Base-by-base conservation (phyloP, 2,888 invertebrate genomes). In the Chrysotoxum bicinctum region DNA sequence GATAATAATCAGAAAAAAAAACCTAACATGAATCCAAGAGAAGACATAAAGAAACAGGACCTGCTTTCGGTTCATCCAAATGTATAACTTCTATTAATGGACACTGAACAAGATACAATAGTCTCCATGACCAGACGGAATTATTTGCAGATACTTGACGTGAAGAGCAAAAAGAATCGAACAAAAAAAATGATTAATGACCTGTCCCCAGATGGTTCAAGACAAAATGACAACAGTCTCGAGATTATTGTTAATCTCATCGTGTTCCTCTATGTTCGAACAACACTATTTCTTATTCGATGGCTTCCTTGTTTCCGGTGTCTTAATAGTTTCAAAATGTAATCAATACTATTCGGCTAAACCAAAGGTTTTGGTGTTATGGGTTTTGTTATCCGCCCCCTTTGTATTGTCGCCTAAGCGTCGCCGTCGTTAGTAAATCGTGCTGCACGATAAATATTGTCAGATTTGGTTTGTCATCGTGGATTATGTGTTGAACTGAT, bases 161-260 rank as follows among this genome's bases (percentile, higher is more conserved):
- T 30, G 60, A 58, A 58, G 32, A 37, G 26, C 54, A 56, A 68
- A 43, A 40, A 40, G 35, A 56, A 30, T 1, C 4, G 19, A 26
- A 48, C 19, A 73, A 81, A 81, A 76, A 70, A 79, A 69, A 83
- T 85, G 85, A 85, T 85, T 85, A 85, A 85, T 85, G 73, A 77
- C 77, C 56, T 37, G n/a, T 26, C 60, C 72, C 43, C 56, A 48
- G 80, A 76, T 77, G 85, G 68, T 66, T 76, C 64, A 19, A 68
- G 75, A 70, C 66, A 50, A 75, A 75, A 84, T 75, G 80, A 60
- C 80, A 76, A 73, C 50, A 68, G 76, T 76, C 76, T 64, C 73
- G 32, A 58, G 75, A 72, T 76, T 80, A 76, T 79, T 76, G 76
- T 81, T 77, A 68, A 69, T 81, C 72, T 73, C 56, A 23, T 75